phyloP scores from a whole-genome alignment of 1,140 invertebrate genomes.

The Adoxophyes honmai region DNA sequence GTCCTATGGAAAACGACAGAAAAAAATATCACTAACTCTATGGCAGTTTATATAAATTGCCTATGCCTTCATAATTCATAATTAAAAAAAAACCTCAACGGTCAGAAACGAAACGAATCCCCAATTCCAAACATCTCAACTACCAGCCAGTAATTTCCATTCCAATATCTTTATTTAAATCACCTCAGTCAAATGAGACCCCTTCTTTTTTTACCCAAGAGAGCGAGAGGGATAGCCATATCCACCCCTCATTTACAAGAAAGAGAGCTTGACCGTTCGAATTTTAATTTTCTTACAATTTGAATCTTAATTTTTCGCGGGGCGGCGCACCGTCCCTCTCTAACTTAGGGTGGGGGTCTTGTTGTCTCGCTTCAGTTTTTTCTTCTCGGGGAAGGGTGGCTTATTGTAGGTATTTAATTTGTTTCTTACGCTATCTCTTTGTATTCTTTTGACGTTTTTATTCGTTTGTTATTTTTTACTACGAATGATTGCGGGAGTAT shows the following conservation, averaged over 20 bases:
- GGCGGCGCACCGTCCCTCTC: constrained; percentile 31
- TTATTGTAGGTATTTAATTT: constrained; percentile 15
- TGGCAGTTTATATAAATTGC: too few species aligned
- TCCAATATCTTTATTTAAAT: constrained; percentile 53
- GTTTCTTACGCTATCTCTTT: constrained; percentile 12
- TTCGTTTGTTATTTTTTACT: constrained; percentile 2
- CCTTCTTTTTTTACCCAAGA: constrained; percentile 52
- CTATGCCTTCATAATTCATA: too few species aligned
- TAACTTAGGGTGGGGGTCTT: background rate
- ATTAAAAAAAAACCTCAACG: too few species aligned
- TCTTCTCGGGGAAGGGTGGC: constrained; percentile 9
- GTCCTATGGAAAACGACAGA: too few species aligned
- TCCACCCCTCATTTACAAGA: constrained; percentile 24
- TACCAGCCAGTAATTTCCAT: constrained; percentile 53
- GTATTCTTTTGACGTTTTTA: constrained; percentile 16
- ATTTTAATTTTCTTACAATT: constrained; percentile 76
- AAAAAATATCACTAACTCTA: too few species aligned
- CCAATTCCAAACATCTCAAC: background rate
- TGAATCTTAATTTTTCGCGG: constrained; percentile 74
- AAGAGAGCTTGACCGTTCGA: constrained; percentile 58
- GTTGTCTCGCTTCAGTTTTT: constrained; percentile 2
- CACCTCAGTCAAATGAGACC: constrained; percentile 45
- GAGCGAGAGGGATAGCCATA: constrained; percentile 38
- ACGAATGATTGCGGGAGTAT: background rate
- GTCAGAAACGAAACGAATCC: background rate